These are phyloP conservation scores for Napeogenes sylphis DNA, from an alignment of 2,888 invertebrate species.

Conservation along the genomic window DNA sequence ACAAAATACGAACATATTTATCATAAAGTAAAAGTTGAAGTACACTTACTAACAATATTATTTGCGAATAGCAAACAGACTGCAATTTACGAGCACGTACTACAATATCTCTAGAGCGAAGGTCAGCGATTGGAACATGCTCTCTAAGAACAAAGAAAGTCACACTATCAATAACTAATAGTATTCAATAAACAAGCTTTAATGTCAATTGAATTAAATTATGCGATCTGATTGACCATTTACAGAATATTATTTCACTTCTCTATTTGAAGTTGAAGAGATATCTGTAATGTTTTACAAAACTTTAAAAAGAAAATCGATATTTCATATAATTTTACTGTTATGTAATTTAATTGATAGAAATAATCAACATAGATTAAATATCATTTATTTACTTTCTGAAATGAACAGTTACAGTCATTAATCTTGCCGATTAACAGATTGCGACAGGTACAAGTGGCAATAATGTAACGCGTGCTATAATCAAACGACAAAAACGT, in stretches of 20 bases:
- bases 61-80: neutral
- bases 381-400: constrained; percentile 17
- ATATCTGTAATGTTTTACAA: no score
- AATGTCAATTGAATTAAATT: constrained; percentile 10
- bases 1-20: no score
- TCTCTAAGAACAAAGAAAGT: constrained; percentile 22
- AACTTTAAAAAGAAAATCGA: neutral
- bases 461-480: constrained; percentile 27
- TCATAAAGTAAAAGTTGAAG: no score
- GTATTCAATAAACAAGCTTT: constrained; percentile 14
- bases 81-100: constrained; percentile 16
- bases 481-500: constrained; percentile 34
- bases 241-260: neutral
- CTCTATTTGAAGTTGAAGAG: no score
- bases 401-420: constrained; percentile 24
- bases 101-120: constrained; percentile 23
- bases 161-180: constrained; percentile 23
- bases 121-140: constrained; percentile 23
- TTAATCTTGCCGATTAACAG: constrained; percentile 30
- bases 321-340: neutral
- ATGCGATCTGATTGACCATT: constrained; percentile 1
- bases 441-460: constrained; percentile 25
- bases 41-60: no score
- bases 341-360: no score
- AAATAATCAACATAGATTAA: constrained; percentile 19